Conservation (phyloP, 2,888 invertebrate species). For the Heterodera filipjevi region DNA sequence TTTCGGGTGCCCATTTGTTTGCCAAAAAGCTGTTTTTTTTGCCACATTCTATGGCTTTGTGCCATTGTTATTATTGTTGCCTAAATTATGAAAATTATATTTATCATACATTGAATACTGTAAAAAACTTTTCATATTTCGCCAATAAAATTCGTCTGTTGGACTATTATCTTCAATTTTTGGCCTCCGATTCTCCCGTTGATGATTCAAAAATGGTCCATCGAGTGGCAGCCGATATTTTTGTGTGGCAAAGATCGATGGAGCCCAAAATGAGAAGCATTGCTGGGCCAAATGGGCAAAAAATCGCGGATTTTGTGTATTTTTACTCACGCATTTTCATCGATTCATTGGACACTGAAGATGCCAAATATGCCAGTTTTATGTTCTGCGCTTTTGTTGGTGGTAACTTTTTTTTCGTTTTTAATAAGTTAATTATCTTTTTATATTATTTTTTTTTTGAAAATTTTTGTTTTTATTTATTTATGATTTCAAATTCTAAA, state of each 20-base stretch:
- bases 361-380: background rate
- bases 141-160: background rate
- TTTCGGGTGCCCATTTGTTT: too few species aligned
- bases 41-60: background rate
- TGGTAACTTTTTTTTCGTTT: background rate
- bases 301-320: background rate
- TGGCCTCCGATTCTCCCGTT: background rate
- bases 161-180: background rate
- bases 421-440: background rate
- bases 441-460: too few species aligned
- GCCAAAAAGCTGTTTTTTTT: too few species aligned
- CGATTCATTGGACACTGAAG: background rate
- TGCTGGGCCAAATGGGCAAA: background rate
- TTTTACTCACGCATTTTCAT: background rate
- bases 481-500: too few species aligned
- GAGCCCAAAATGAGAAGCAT: background rate
- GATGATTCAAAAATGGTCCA: background rate
- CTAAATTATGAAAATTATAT: background rate
- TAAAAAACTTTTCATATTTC: constrained; percentile 8
- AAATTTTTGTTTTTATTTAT: background rate
- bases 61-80: background rate
- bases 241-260: background rate
- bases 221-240: background rate
- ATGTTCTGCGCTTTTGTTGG: background rate
- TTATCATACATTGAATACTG: too few species aligned